Evolutionary conservation across 1,140 invertebrate genomes (phyloP).

Genomic region (Andrena cerasifolii): DNA sequence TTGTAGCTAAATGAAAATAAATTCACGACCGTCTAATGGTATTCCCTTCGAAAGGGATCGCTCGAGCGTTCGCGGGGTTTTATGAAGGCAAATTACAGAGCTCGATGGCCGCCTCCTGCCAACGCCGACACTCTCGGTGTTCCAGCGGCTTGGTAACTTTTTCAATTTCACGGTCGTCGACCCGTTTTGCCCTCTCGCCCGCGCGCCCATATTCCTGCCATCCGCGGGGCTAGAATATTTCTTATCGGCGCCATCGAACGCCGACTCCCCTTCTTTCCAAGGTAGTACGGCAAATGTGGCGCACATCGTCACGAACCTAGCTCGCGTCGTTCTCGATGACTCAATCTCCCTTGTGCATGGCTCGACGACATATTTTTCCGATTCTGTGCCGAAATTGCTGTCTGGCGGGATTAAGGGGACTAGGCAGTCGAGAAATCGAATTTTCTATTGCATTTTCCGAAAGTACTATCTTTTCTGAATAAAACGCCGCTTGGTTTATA

Average conservation of each 20-base stretch:
- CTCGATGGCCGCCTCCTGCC: slow-evolving; percentile 76
- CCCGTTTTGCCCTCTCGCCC: slow-evolving; percentile 18
- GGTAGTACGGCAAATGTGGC: too few species aligned
- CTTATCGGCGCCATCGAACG: neutral
- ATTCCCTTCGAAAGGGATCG: slow-evolving; percentile 66
- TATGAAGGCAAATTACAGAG: slow-evolving; percentile 82
- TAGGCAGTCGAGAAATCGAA: neutral
- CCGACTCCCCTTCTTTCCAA: too few species aligned
- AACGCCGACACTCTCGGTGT: slow-evolving; percentile 76
- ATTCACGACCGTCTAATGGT: slow-evolving; percentile 76
- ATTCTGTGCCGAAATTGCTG: neutral
- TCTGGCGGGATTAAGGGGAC: neutral
- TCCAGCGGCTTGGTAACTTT: slow-evolving; percentile 73
- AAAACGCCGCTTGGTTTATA: too few species aligned
- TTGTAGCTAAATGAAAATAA: slow-evolving; percentile 81
- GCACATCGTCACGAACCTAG: neutral
- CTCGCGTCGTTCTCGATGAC: neutral
- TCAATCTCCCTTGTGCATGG: neutral
- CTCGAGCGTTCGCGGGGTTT: slow-evolving; percentile 70
- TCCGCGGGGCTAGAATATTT: neutral
- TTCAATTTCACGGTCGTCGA: slow-evolving; percentile 74
- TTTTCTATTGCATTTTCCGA: too few species aligned
- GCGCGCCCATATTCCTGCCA: neutral
- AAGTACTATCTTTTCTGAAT: too few species aligned
- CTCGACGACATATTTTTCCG: too few species aligned